Evolutionary conservation across 2,888 invertebrate genomes (phyloP), one percentile per base, ranked within the genome.

Genomic region (Mesorhabditis belari): DNA sequence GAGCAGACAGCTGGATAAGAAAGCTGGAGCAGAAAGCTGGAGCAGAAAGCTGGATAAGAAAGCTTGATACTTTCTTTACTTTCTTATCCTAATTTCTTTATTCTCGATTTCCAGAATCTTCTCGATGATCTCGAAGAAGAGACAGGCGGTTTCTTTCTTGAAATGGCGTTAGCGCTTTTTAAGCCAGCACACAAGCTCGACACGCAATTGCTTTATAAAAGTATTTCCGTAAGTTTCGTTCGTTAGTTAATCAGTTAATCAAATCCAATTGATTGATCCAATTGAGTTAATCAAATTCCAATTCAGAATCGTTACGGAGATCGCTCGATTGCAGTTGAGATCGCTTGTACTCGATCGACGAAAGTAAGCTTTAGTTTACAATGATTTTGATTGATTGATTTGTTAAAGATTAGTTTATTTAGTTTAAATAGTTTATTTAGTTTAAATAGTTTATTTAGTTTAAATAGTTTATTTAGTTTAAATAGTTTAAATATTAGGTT

Each of bases 71-170:
- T n/a, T n/a, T n/a, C n/a, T n/a, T n/a, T n/a, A 17, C 35, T 21
- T 19, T 29, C 28, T 9, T 9, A 12, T 19, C 24, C 19, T 25
- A 9, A 23, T 21, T 17, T 54, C 19, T 9, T 25, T 5, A 1
- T 26, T 23, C 25, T 23, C 17, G 26, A 9, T 67, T 71, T 78
- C 26, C 64, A 83, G 82, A 80, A 80, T 61, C 71, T 83, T 29
- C 66, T 79, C 3, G 76, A 80, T 5, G 83, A 84, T 59, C 65
- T 83, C 60, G 80, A 82, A 67, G 77, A 77, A 60, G 83, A 84
- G 62, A 69, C 82, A 49, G 80, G 82, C n/a, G 83, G 83, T 4
- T 77, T 80, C 66, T 83, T 83, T 67, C 76, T 81, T 63, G 80
- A 79, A 26, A 70, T 80, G 53, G 77, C 79, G 51, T 60, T 82